These are phyloP conservation scores for Thysanoteuthis rhombus DNA, from an alignment of 2,888 invertebrate genomes.

Conservation along the genomic window DNA sequence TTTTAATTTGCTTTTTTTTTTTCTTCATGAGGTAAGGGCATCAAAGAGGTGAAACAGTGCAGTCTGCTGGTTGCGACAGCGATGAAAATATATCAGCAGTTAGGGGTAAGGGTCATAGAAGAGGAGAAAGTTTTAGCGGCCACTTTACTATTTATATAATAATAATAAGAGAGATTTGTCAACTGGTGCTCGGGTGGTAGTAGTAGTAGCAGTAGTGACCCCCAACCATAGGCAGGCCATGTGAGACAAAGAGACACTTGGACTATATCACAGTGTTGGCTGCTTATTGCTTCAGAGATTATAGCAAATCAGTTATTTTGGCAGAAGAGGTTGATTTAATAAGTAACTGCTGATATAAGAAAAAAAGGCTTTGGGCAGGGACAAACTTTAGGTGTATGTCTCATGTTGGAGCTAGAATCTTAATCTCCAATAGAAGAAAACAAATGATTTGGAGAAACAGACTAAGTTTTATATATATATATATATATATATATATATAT, in stretches of 20 bases:
- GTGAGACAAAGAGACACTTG: neutral
- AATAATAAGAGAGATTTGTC: neutral
- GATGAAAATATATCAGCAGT: neutral
- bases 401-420: neutral
- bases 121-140: neutral
- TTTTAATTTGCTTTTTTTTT: neutral
- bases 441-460: neutral
- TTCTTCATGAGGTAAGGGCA: neutral
- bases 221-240: neutral
- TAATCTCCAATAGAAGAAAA: neutral
- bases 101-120: neutral
- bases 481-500: neutral
- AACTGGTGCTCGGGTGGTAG: neutral
- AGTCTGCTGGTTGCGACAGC: neutral
- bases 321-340: neutral
- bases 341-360: neutral
- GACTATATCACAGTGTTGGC: constrained; percentile 12
- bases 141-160: too few species aligned
- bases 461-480: neutral
- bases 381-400: neutral
- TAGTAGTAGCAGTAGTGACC: neutral
- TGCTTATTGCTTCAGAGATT: neutral
- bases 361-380: neutral
- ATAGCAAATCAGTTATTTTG: neutral
- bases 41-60: neutral